These are phyloP conservation scores for Pollenia angustigena DNA, from an alignment of 2,888 invertebrate genomes.

Conservation along the genomic window DNA sequence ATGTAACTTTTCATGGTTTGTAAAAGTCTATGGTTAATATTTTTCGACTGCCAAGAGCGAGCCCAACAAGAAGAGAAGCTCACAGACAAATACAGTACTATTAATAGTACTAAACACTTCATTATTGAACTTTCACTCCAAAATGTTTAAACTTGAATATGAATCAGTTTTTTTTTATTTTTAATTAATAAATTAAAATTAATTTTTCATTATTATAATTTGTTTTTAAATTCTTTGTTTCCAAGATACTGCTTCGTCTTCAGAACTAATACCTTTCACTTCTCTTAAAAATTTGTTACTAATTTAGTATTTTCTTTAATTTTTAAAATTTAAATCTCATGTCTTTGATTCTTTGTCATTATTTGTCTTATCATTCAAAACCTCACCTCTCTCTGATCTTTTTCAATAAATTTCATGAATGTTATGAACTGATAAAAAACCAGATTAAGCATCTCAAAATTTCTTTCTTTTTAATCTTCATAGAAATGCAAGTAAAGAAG, in stretches of 20 bases:
- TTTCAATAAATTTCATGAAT: not conserved
- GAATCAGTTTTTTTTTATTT: not conserved
- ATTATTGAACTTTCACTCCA: not conserved
- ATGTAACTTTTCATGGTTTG: constrained; percentile 68
- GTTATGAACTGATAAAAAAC: constrained; percentile 32
- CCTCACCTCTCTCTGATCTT: constrained; percentile 33
- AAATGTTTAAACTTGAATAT: not conserved
- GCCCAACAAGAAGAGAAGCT: not conserved
- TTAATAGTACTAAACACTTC: not conserved
- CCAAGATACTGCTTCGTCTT: not conserved
- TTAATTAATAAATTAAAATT: not conserved
- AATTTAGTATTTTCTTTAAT: not conserved
- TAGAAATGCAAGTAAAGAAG: not conserved
- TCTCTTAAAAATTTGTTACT: constrained; percentile 31
- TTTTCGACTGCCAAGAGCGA: not conserved
- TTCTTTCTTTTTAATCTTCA: not conserved
- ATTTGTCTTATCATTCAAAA: constrained; percentile 11
- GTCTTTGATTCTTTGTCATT: not conserved
- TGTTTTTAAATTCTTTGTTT: not conserved
- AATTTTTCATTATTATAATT: not conserved
- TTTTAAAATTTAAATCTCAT: constrained; percentile 14
- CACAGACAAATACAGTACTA: not conserved
- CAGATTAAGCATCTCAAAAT: not conserved
- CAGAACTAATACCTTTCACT: constrained; percentile 4
- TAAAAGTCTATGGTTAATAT: constrained; percentile 49